Conservation (phyloP, 1,140 invertebrate genomes). For the Nephila pilipes region DNA sequence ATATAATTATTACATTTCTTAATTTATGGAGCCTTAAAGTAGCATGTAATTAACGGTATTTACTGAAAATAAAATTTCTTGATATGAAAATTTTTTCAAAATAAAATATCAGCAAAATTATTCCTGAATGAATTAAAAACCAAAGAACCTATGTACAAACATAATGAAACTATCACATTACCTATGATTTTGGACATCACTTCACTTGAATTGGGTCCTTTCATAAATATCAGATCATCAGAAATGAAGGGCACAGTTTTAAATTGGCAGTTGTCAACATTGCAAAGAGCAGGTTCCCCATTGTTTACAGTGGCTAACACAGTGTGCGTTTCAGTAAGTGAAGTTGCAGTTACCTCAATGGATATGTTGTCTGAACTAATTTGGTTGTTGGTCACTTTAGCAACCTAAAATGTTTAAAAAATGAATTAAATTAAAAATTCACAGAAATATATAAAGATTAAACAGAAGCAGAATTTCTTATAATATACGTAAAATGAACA, state of each 20-base stretch:
- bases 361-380: conserved; percentile 22
- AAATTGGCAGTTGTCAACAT: conserved; percentile 54
- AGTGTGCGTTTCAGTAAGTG: conserved; percentile 27
- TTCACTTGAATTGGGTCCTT: conserved; percentile 16
- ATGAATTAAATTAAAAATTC: background rate
- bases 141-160: too few species aligned
- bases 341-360: conserved; percentile 27
- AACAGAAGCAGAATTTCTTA: background rate
- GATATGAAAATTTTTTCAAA: too few species aligned
- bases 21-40: too few species aligned
- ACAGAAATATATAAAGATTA: background rate
- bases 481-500: too few species aligned
- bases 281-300: conserved; percentile 57
- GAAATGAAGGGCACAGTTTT: conserved; percentile 36
- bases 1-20: too few species aligned
- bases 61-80: too few species aligned
- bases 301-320: conserved; percentile 43
- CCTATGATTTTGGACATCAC: background rate
- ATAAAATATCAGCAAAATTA: background rate
- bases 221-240: conserved; percentile 35
- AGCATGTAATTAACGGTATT: too few species aligned
- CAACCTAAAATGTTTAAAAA: conserved; percentile 15
- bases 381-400: conserved; percentile 9
- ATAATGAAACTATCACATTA: background rate
- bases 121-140: background rate